Evolutionary conservation across 2,888 invertebrate genomes (phyloP), one percentile per base, ranked within the genome.

Genomic region (Drosophila prostipennis): DNA sequence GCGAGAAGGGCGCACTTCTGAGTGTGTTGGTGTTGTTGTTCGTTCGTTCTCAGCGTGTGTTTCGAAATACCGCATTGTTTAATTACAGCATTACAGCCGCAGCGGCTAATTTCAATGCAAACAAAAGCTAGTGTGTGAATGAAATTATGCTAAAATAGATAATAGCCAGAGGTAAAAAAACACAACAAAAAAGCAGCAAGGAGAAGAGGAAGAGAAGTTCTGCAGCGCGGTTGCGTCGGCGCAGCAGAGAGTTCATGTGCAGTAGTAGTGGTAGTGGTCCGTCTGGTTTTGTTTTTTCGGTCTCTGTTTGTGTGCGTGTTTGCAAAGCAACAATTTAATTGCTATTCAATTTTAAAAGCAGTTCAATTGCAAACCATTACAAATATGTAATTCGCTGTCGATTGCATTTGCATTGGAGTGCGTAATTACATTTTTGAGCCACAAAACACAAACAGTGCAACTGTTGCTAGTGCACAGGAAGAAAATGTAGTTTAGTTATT

Each of bases 351-450:
- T 64, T 71, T 69, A 76, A 80, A 82, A 88, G 76, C 82, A 72
- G 82, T 88, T 88, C 89, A 88, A 79, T 82, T 82, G 77, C 75
- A 77, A 58, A 68, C 78, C 64, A 82, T 71, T 80, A 72, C 78
- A 86, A 83, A 76, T 83, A 67, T 72, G 74, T 79, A 72, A 88
- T 88, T 86, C 77, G 64, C 43, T 69, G 76, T 69, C 61, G 69
- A 86, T 76, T 88, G 74, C 70, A 43, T 75, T 85, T 73, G 53
- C 68, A 72, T 72, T 64, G 73, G 52, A 19, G 54, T 65, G 71
- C 63, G 60, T 77, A 82, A 88, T 88, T 82, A 76, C 65, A 88
- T 82, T 86, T 85, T 77, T 79, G 49, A 76, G 65, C 48, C 49
- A 39, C 64, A 51, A 43, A 42, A 40, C 55, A 55, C 37, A 43